phyloP scores from a whole-genome alignment of 2,113 vertebrate genomes.

The Cavia porcellus region DNA sequence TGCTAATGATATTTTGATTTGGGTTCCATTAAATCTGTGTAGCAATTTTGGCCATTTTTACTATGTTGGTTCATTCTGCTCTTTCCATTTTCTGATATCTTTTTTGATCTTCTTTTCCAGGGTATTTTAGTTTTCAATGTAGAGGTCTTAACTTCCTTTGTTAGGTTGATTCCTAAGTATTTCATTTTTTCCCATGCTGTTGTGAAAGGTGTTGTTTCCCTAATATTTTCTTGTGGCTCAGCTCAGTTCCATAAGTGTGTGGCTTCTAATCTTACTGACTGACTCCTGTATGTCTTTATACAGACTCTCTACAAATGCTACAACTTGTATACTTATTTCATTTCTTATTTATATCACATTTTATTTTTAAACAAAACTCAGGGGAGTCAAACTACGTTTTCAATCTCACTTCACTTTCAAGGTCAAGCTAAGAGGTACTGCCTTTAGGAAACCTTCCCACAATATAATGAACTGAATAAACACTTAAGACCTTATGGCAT shows the following conservation, averaged over 20 bases:
- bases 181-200: background rate
- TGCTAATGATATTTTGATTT: too few relatives aligned
- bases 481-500: background rate
- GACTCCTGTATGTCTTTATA: background rate
- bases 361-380: constrained; percentile 28
- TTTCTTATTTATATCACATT: background rate
- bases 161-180: background rate
- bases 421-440: constrained; percentile 42
- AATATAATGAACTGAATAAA: background rate
- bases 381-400: constrained; percentile 26
- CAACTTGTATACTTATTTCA: background rate
- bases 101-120: too few relatives aligned
- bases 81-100: too few relatives aligned
- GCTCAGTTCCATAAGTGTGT: background rate
- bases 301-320: background rate
- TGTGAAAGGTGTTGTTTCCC: background rate
- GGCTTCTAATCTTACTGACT: background rate
- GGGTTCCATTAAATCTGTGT: too few relatives aligned
- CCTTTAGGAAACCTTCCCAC: background rate
- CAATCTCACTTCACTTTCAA: constrained; percentile 11
- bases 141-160: background rate
- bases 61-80: too few relatives aligned
- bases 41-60: too few relatives aligned
- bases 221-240: background rate
- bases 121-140: background rate